Percentiles rank a stretch among this genome's conserved stretches.
phyloP scores from a whole-genome alignment of 2,113 vertebrate genomes.

The Cavia aperea region DNA sequence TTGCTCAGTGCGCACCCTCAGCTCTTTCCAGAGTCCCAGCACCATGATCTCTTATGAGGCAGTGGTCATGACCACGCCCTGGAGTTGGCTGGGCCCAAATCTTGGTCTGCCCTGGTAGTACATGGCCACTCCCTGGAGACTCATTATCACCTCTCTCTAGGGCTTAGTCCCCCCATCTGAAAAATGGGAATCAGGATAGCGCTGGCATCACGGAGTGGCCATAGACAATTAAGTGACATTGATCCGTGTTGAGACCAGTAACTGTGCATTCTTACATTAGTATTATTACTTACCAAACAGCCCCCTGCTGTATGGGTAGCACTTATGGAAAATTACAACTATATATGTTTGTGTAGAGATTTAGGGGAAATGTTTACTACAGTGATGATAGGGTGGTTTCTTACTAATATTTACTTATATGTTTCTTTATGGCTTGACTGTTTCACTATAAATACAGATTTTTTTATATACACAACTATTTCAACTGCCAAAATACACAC shows the following conservation, averaged over 20 bases:
- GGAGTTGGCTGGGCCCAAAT: background rate
- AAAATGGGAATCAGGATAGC: background rate
- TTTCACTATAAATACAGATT: conserved; percentile 33
- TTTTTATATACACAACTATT: conserved; percentile 2
- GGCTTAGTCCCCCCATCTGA: background rate
- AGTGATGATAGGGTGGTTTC: background rate
- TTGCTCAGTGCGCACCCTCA: background rate
- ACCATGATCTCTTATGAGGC: background rate
- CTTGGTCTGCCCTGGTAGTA: background rate
- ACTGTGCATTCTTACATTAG: background rate
- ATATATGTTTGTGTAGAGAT: background rate
- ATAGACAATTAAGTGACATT: background rate
- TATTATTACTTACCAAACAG: background rate
- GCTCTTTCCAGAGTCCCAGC: background rate
- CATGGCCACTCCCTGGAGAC: background rate
- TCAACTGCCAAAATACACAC: conserved; percentile 11
- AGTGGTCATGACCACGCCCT: background rate
- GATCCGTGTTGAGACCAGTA: background rate
- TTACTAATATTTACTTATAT: background rate
- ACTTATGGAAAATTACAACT: background rate
- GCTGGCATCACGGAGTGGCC: background rate
- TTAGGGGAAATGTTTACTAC: background rate
- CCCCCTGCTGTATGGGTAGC: background rate
- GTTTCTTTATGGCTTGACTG: conserved; percentile 20
- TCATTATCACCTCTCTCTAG: background rate